phyloP scores from a whole-genome alignment of 2,888 invertebrate species.

The Sicus ferrugineus region DNA sequence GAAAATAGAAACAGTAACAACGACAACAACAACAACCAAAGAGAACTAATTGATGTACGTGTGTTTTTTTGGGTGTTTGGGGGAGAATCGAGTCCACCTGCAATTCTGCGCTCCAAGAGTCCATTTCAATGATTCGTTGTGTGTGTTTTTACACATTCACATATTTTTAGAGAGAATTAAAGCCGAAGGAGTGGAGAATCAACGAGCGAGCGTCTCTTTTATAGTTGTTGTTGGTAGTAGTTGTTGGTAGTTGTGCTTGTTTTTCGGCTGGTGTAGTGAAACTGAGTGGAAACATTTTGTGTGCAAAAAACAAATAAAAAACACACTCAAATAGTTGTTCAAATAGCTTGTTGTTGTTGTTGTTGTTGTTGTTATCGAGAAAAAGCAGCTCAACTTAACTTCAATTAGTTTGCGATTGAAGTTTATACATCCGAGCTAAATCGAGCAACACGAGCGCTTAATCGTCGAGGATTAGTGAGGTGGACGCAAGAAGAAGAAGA shows the following conservation, averaged over 20 bases:
- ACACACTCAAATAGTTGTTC: background rate
- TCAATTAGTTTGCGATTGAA: slow-evolving; percentile 63
- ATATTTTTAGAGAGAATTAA: too few relatives aligned
- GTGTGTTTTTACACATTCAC: background rate
- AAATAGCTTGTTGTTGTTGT: slow-evolving; percentile 25
- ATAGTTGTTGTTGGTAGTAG: background rate
- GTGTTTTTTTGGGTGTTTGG: too few relatives aligned
- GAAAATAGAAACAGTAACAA: slow-evolving; percentile 4
- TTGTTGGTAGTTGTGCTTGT: slow-evolving; percentile 5
- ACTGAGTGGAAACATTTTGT: background rate
- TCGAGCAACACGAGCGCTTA: background rate
- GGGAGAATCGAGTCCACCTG: slow-evolving; percentile 56
- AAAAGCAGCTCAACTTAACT: slow-evolving; percentile 59
- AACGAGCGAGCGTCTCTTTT: background rate
- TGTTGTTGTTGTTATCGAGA: slow-evolving; percentile 36
- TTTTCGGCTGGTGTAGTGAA: background rate
- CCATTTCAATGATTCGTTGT: background rate
- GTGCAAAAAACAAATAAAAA: background rate
- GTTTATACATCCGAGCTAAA: slow-evolving; percentile 38
- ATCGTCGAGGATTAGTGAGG: background rate
- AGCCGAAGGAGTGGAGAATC: too few relatives aligned
- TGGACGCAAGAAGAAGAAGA: background rate
- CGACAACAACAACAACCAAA: slow-evolving; percentile 3
- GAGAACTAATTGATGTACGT: slow-evolving; percentile 61
- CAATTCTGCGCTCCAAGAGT: slow-evolving; percentile 47